These are phyloP conservation scores for Drosophila rhopaloa DNA, from an alignment of 1,140 invertebrate species.

Conservation along the genomic window DNA sequence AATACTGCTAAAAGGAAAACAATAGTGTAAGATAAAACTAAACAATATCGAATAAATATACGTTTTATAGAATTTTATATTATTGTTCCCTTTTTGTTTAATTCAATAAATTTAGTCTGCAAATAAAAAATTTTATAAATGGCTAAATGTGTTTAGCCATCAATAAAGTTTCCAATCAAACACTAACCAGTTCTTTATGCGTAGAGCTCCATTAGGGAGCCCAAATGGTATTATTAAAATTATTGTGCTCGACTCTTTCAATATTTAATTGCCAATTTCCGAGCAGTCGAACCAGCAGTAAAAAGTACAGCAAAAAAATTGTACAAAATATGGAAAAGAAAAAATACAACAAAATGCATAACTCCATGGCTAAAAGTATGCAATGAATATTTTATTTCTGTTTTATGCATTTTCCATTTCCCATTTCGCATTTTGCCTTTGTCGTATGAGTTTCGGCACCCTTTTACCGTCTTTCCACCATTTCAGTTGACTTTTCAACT, in stretches of 20 bases:
- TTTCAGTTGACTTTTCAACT: slow-evolving; percentile 47
- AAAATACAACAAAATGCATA: slow-evolving; percentile 29
- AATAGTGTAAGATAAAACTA: no score
- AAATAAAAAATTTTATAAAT: neutral
- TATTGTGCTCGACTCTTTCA: slow-evolving; percentile 40
- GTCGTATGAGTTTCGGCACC: slow-evolving; percentile 23
- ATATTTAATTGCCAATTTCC: slow-evolving; percentile 62
- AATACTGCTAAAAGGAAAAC: no score
- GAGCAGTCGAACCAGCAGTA: slow-evolving; percentile 13
- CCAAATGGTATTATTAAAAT: slow-evolving; percentile 20
- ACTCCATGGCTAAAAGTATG: slow-evolving; percentile 59
- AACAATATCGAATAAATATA: no score
- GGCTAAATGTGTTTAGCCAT: neutral
- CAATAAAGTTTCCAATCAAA: neutral
- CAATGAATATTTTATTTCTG: slow-evolving; percentile 69
- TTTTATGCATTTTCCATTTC: slow-evolving; percentile 66
- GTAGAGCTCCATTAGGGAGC: neutral
- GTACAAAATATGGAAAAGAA: slow-evolving; percentile 11
- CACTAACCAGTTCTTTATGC: neutral
- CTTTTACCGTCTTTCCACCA: neutral
- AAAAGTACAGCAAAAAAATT: slow-evolving; percentile 13
- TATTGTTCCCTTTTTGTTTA: no score
- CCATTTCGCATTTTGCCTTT: slow-evolving; percentile 29
- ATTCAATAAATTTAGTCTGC: no score
- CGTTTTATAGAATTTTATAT: no score